Conservation (phyloP, 2,113 vertebrate species). For the Sylvietta virens region DNA sequence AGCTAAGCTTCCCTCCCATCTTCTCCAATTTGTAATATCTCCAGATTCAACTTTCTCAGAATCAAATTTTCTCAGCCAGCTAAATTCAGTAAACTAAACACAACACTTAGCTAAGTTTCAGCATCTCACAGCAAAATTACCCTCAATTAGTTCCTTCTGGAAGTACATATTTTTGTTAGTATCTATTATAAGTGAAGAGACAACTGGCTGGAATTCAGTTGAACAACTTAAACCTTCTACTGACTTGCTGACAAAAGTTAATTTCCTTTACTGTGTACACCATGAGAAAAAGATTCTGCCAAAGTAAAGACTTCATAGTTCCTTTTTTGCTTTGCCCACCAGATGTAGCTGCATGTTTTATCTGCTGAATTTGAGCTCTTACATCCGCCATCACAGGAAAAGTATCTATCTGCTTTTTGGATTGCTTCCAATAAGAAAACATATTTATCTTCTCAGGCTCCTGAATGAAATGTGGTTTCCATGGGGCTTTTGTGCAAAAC, state of each 20-base stretch:
- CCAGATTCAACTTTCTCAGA: not conserved
- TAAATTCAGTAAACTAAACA: conserved; percentile 3
- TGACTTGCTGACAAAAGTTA: not conserved
- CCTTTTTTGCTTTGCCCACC: not conserved
- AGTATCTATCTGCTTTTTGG: not conserved
- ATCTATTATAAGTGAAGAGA: not conserved
- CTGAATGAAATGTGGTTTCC: not conserved
- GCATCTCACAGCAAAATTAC: not conserved
- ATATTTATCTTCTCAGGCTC: not conserved
- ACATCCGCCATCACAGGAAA: not conserved
- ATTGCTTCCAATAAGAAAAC: not conserved
- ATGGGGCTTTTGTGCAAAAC: not conserved
- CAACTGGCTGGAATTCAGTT: not conserved
- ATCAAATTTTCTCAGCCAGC: not conserved
- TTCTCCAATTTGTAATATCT: not conserved
- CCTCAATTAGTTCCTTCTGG: conserved; percentile 2
- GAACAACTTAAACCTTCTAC: conserved; percentile 5
- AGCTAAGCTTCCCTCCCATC: not conserved
- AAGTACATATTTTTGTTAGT: not conserved
- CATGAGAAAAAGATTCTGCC: not conserved
- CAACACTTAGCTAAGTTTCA: not conserved
- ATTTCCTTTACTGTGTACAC: not conserved
- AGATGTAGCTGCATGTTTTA: conserved; percentile 20
- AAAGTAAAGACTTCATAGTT: not conserved
- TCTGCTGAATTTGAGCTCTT: not conserved